phyloP scores from a whole-genome alignment of 2,797 vertebrate species.

The Gadopsis bispinosus region DNA sequence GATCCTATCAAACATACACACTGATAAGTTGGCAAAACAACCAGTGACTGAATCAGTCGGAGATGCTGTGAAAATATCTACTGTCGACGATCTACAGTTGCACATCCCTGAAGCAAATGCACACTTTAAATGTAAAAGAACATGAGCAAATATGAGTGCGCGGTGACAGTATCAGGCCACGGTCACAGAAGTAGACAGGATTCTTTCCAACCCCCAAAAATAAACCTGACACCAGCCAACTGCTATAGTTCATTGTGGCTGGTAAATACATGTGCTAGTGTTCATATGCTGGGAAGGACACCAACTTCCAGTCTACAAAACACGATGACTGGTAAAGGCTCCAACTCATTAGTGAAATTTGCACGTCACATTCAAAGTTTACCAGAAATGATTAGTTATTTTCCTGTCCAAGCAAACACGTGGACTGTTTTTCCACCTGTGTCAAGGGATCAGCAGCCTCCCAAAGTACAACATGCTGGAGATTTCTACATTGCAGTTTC shows the following conservation, averaged over 20 bases:
- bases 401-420: neutral
- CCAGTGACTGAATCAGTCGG: slow-evolving; percentile 33
- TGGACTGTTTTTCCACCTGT: neutral
- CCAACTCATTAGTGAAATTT: slow-evolving; percentile 18
- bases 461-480: slow-evolving; percentile 1
- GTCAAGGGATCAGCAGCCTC: neutral
- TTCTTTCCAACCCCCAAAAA: slow-evolving; percentile 78
- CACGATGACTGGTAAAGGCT: neutral
- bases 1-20: slow-evolving; percentile 17
- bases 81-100: slow-evolving; percentile 20
- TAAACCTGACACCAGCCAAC: slow-evolving; percentile 72
- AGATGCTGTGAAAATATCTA: slow-evolving; percentile 16
- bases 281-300: slow-evolving; percentile 32
- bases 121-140: slow-evolving; percentile 47
- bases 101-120: slow-evolving; percentile 36
- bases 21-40: slow-evolving; percentile 18
- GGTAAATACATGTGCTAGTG: slow-evolving; percentile 49
- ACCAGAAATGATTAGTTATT: neutral
- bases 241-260: slow-evolving; percentile 67
- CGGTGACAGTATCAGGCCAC: slow-evolving; percentile 71
- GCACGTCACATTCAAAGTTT: neutral
- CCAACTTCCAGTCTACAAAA: slow-evolving; percentile 31
- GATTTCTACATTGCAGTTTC: neutral
- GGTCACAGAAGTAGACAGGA: slow-evolving; percentile 72
- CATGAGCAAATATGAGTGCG: slow-evolving; percentile 48